Base-by-base conservation (phyloP, 2,888 invertebrate genomes). In the Eristalis pertinax region DNA sequence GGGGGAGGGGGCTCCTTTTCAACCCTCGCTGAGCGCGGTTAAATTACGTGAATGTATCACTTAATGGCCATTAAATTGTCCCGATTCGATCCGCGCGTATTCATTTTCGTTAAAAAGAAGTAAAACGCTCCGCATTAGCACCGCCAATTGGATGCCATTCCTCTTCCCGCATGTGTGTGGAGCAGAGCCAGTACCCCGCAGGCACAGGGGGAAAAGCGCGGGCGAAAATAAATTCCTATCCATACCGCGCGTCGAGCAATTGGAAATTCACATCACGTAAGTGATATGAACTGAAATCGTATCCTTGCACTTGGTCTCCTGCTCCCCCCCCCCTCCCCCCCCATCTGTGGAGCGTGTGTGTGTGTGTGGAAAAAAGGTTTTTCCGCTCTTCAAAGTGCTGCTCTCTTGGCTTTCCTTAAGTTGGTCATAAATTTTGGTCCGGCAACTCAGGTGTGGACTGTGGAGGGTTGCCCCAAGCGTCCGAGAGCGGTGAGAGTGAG, bases 231-330 rank as follows among this genome's bases (percentile, higher is more conserved):
- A 86, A 86, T 86, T 83, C 82, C 82, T 60, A 73, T 29, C 50
- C 26, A 43, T 35, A 62, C 43, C 41, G 64, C 15, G 38, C 29
- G 65, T 22, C 19, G 79, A 63, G 69, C 73, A 76, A 79, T 87
- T 87, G 84, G 79, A 84, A 87, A 87, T 87, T 87, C 87, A 87
- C 84, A 84, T 87, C 87, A 87, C 87, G 84, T 84, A 87, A 87
- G 79, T 80, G 87, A 87, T 84, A 87, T 87, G 84, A 87, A 87
- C 84, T 87, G 76, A 87, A 87, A 86, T 83, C 67, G 67, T 75
- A 83, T 68, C 77, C 79, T 69, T 83, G 56, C 63, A 74, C 56
- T 29, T 19, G 26, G 10, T 19, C 29, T 4, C n/a, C 19, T 1
- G 4, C 50, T n/a, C n/a, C 43, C 0, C 43, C n/a, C 41, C 13